A percentile compares a stretch with the other conserved stretches of the same genome.
These are phyloP conservation scores for Peromyscus californicus DNA, from an alignment of 2,113 vertebrate genomes.

Conservation along the genomic window DNA sequence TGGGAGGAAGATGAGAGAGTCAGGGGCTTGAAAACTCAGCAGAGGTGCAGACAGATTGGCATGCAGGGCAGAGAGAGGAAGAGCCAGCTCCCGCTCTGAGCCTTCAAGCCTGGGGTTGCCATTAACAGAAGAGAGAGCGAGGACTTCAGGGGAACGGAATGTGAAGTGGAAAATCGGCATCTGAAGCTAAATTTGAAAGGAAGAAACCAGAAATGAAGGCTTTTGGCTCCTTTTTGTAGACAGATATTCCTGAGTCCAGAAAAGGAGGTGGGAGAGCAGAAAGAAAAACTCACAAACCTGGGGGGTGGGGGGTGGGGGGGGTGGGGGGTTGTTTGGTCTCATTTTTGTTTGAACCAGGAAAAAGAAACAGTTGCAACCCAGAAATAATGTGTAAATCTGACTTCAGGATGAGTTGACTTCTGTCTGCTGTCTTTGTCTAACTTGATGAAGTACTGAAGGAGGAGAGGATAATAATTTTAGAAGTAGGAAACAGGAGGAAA, in stretches of 20 bases:
- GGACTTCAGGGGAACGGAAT: constrained; percentile 66
- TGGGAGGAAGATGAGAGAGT: not conserved
- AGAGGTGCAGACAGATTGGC: not conserved
- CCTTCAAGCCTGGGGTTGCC: constrained; percentile 57
- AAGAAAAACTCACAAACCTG: not conserved
- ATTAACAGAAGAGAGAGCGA: constrained; percentile 38
- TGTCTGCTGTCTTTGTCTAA: constrained; percentile 21
- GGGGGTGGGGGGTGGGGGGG: not conserved
- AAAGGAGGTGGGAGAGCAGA: not conserved
- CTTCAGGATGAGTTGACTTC: not conserved
- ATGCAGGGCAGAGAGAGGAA: not conserved
- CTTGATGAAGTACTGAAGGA: not conserved
- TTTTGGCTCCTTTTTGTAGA: not conserved
- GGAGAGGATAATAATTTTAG: not conserved
- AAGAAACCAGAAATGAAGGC: constrained; percentile 41
- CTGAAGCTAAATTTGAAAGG: constrained; percentile 36
- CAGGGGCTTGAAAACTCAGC: not conserved
- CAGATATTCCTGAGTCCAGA: constrained; percentile 31
- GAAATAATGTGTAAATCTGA: not conserved
- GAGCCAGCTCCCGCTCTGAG: not conserved
- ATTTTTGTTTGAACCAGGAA: constrained; percentile 36
- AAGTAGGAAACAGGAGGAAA: not conserved
- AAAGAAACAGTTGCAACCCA: constrained; percentile 33
- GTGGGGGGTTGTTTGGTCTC: not conserved
- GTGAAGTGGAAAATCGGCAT: constrained; percentile 67